These are phyloP conservation scores for Papilio polytes DNA, from an alignment of 1,140 invertebrate genomes.

Conservation along the genomic window DNA sequence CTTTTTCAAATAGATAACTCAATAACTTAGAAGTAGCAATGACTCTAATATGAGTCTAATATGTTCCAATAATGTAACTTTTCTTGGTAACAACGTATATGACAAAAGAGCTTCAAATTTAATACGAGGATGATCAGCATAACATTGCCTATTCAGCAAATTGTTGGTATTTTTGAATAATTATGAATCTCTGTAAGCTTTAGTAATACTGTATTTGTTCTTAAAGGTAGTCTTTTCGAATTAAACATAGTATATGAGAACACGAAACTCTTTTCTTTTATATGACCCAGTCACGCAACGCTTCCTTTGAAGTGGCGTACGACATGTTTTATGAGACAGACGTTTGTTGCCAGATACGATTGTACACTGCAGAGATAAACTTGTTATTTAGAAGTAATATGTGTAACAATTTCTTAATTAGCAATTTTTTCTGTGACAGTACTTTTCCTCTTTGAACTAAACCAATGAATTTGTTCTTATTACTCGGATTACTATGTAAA, in stretches of 20 bases:
- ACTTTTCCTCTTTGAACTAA: background rate
- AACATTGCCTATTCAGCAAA: background rate
- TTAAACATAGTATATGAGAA: conserved; percentile 10
- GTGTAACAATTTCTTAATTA: background rate
- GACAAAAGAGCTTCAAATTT: too few species aligned
- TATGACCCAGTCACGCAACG: conserved; percentile 15
- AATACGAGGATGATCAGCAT: background rate
- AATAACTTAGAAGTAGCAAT: too few species aligned
- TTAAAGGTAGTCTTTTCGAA: background rate
- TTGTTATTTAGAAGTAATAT: background rate
- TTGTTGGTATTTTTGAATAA: background rate
- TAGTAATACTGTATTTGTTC: background rate
- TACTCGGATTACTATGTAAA: too few species aligned
- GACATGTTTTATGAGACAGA: conserved; percentile 24
- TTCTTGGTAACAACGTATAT: too few species aligned
- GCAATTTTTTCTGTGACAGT: background rate
- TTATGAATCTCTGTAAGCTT: background rate
- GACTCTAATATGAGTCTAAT: too few species aligned
- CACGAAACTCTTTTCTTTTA: conserved; percentile 24
- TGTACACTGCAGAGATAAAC: conserved; percentile 9
- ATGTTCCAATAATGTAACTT: too few species aligned
- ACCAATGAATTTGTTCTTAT: too few species aligned
- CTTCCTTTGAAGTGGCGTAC: conserved; percentile 31
- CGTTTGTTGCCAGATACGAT: conserved; percentile 23
- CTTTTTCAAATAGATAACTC: too few species aligned